Evolutionary conservation across 2,888 invertebrate species (phyloP).

Genomic region (Drosophila mimetica): DNA sequence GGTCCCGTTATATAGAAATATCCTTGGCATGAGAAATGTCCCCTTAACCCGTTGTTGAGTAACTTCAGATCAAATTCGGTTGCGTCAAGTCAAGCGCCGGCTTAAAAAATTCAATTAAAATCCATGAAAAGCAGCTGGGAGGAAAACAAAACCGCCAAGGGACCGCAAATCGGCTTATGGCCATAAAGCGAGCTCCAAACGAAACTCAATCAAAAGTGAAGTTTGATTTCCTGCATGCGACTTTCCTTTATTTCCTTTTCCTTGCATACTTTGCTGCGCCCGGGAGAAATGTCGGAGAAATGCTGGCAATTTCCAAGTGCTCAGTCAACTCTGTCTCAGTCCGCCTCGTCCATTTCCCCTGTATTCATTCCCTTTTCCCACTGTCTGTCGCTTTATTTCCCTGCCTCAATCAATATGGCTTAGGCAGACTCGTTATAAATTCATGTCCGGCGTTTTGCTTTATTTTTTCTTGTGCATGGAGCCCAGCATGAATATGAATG

Average conservation of each 20-base stretch:
- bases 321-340: constrained; percentile 31
- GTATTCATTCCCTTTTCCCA: constrained; percentile 8
- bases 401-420: constrained; percentile 57
- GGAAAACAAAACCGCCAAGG: constrained; percentile 48
- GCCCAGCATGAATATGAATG: constrained; percentile 49
- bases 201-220: constrained; percentile 68
- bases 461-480: constrained; percentile 1
- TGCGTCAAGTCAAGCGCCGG: constrained; percentile 32
- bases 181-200: constrained; percentile 10
- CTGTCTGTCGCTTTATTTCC: constrained; percentile 10
- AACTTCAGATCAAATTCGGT: constrained; percentile 38
- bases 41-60: constrained; percentile 11
- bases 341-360: constrained; percentile 14
- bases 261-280: constrained; percentile 65
- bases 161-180: constrained; percentile 64
- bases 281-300: constrained; percentile 8
- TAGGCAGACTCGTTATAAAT: constrained; percentile 67
- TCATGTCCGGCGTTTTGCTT: constrained; percentile 50
- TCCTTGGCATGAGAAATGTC: neutral
- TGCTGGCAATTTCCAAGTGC: constrained; percentile 32
- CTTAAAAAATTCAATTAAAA: constrained; percentile 33
- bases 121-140: constrained; percentile 3
- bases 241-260: constrained; percentile 41
- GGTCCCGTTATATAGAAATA: constrained; percentile 14
- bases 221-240: constrained; percentile 60